Conservation (phyloP, 1,140 invertebrate genomes). For the Linepithema humile region DNA sequence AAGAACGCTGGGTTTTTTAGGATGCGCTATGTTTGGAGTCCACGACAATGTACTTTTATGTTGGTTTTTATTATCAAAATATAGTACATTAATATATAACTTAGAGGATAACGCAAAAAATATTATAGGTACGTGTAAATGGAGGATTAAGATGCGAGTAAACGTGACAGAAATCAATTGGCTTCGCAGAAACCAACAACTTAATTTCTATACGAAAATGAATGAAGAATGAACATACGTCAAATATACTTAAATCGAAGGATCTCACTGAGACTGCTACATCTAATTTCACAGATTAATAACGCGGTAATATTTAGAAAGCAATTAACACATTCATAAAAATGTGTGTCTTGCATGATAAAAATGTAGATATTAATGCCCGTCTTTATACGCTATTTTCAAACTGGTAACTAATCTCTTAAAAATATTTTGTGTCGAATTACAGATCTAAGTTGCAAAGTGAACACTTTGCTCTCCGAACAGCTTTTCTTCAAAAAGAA, state of each 20-base stretch:
- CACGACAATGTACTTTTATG: neutral
- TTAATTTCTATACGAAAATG: neutral
- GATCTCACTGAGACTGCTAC: too few species aligned
- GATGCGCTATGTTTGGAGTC: too few species aligned
- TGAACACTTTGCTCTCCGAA: neutral
- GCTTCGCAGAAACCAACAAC: neutral
- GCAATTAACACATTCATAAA: neutral
- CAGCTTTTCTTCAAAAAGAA: neutral
- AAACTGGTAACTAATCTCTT: neutral
- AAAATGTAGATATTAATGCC: neutral
- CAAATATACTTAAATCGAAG: neutral
- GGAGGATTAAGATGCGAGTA: neutral
- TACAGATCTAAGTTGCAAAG: neutral
- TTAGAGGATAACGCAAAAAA: neutral
- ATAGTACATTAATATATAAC: neutral
- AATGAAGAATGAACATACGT: neutral
- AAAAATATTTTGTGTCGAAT: neutral
- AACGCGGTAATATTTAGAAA: neutral
- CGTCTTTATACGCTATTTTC: neutral
- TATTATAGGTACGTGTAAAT: neutral
- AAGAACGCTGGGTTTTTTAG: neutral
- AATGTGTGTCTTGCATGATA: too few species aligned
- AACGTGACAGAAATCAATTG: neutral
- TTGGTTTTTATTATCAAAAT: slow-evolving; percentile 25
- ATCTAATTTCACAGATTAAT: neutral